Evolutionary conservation across 2,797 vertebrate genomes (phyloP), one percentile per base, ranked within the genome.

Genomic region (Girardinus metallicus): DNA sequence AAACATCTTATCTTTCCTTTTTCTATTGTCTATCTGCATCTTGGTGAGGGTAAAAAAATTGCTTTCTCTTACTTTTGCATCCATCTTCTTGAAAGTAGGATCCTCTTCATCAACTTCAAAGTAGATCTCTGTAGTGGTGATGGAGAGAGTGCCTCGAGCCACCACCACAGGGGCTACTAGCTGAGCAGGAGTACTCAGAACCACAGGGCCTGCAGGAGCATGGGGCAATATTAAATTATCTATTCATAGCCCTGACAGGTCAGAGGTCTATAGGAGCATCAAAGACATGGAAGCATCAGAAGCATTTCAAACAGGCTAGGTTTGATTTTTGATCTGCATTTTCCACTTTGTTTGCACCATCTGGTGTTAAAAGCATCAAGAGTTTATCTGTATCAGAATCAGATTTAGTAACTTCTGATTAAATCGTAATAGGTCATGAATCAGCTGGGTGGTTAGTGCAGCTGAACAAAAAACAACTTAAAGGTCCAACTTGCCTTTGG

Each of bases 91-190:
- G 91, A 99, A 99, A 18, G 97, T 81, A 5, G 96, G 88, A 82
- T 99, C 98, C 62, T 99, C 98, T 83, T 99, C 98, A 36, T 99
- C 98, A 82, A 99, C 98, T 90, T 99, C 98, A 81, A 99, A 99
- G 95, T 99, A 99, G 95, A 99, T 99, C 91, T 99, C 98, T 0
- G 98, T 99, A 2, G 98, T 99, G 29, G 98, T 99, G 95, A 99
- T 98, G 87, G 98, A 99, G 57, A 99, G 96, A 5, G 98, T 99
- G 4, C 98, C 98, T 73, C 98, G 97, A 88, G 98, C 98, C 85
- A 99, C 97, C 75, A 99, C 96, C 77, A 99, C 98, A 0, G 98
- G 98, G 44, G 98, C 98, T 12, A 99, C 97, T 85, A 99, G 95
- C 95, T 99, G 98, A 80, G 98, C 98, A 2, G 98, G 97, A 66